phyloP scores from a whole-genome alignment of 1,140 invertebrate genomes.

The Halesus radiatus region DNA sequence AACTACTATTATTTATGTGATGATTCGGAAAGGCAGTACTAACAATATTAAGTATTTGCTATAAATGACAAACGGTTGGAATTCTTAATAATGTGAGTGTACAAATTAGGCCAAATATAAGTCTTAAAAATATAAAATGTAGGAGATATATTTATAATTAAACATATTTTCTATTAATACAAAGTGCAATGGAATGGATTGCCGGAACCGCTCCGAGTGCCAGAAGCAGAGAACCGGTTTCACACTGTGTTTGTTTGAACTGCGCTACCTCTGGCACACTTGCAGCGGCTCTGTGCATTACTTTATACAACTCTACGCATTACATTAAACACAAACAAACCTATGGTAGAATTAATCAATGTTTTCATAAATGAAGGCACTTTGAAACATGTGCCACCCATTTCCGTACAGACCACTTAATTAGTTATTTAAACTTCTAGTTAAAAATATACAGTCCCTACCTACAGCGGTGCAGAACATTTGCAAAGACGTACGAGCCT shows the following conservation, averaged over 20 bases:
- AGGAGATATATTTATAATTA: not conserved
- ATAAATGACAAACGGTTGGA: no score
- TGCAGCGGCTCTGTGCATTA: no score
- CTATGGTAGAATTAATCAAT: not conserved
- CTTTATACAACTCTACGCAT: not conserved
- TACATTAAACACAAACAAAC: not conserved
- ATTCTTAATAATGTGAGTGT: constrained; percentile 13
- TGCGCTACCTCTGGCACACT: no score
- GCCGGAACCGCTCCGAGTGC: not conserved
- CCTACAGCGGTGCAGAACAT: no score
- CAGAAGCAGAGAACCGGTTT: not conserved
- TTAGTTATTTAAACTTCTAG: no score
- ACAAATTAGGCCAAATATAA: constrained; percentile 9
- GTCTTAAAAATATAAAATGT: constrained; percentile 21
- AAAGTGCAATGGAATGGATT: constrained; percentile 9
- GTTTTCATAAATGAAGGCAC: constrained; percentile 30
- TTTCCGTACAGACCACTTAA: not conserved
- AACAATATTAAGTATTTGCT: no score
- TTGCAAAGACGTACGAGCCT: no score
- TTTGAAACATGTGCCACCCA: constrained; percentile 9
- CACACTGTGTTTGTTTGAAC: no score
- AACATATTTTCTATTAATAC: constrained; percentile 13
- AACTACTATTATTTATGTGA: no score
- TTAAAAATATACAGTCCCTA: no score
- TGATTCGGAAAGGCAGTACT: no score